phyloP scores from a whole-genome alignment of 2,888 invertebrate species.

The Chorisops tibialis region DNA sequence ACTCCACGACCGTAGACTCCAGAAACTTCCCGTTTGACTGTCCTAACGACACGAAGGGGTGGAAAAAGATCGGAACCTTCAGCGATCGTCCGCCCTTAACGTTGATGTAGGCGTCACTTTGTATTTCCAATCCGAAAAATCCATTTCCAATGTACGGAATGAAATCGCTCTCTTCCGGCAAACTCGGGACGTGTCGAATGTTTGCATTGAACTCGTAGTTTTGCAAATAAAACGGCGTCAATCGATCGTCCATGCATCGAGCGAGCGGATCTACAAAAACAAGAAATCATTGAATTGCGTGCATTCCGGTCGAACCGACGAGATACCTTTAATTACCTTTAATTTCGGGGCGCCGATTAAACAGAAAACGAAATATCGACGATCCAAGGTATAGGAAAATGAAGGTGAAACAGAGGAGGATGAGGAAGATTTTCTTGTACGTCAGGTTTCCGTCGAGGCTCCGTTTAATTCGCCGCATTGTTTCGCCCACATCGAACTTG shows the following conservation, averaged over 20 bases:
- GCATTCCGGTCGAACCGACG: not conserved
- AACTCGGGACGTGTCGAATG: conserved; percentile 58
- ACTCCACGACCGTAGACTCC: conserved; percentile 69
- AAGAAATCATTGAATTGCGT: not conserved
- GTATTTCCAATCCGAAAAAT: conserved; percentile 62
- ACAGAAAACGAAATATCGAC: conserved; percentile 61
- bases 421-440: conserved; percentile 48
- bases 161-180: conserved; percentile 58
- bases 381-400: conserved; percentile 66
- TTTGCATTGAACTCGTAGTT: conserved; percentile 66
- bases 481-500: conserved; percentile 48
- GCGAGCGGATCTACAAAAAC: conserved; percentile 53
- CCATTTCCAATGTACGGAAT: conserved; percentile 77
- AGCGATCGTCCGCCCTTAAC: conserved; percentile 66
- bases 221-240: conserved; percentile 61
- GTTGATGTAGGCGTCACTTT: conserved; percentile 62
- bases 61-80: conserved; percentile 63
- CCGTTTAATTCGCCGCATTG: conserved; percentile 46
- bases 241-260: conserved; percentile 64
- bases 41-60: conserved; percentile 60
- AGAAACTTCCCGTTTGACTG: conserved; percentile 57
- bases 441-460: conserved; percentile 46
- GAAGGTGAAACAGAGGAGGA: conserved; percentile 56
- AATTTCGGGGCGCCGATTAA: conserved; percentile 54
- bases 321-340: conserved; percentile 41